Evolutionary conservation across 2,888 invertebrate genomes (phyloP), one percentile per base, ranked within the genome.

Genomic region (Arrhopalites spinosus): DNA sequence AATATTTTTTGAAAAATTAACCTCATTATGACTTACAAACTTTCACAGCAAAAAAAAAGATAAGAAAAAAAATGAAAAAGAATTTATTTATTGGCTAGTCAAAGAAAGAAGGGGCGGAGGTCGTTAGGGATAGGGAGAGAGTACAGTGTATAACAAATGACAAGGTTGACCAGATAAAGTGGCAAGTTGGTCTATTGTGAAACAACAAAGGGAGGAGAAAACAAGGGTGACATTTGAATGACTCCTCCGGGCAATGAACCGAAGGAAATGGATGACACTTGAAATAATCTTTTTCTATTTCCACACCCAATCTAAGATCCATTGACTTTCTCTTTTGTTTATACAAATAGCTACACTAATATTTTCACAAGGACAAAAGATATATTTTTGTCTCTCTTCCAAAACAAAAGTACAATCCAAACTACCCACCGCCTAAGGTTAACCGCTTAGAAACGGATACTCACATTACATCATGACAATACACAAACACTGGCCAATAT

Each of bases 211-310:
- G 45, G 30, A 63, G 23, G 25, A 63, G 36, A 50, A 67, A 75
- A 73, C 45, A n/a, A 47, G 73, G 75, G 71, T 67, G 77, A 77
- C 77, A 77, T 45, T 75, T 74, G 75, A 77, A 77, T 64, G 77
- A 77, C 75, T 77, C 77, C 77, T 72, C 59, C 27, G 77, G 77
- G 77, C 67, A 67, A 25, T 64, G 68, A 61, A 73, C 69, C 61
- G 25, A 68, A 74, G 29, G 59, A 74, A 43, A 74, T 67, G 47
- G 30, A 47, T 66, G 76, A 63, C 70, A 70, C 64, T 74, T 64
- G 56, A 43, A 73, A 70, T 71, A 61, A 72, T 69, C 53, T 68
- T 74, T 67, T 77, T 74, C 67, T 61, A 66, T 67, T 59, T 36
- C 13, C 20, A 30, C 50, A 53, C 25, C 23, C 53, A 66, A n/a